Conservation (phyloP, 2,888 invertebrate species). For the Polydrusus pterygomalis region DNA sequence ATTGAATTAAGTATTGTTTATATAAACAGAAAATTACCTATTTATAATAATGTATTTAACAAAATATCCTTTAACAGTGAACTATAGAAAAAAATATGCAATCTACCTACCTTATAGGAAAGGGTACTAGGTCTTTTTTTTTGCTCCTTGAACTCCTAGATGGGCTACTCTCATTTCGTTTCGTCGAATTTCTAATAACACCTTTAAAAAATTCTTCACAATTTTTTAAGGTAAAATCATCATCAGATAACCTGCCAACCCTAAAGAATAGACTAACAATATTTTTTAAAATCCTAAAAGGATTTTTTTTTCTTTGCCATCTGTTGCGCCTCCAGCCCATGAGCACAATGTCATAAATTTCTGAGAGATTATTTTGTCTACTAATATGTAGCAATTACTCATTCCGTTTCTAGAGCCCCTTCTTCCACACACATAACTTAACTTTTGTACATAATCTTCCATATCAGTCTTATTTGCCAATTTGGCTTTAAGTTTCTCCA, state of each 20-base stretch:
- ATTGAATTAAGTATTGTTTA: no score
- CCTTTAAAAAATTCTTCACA: slow-evolving; percentile 56
- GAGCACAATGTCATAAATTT: slow-evolving; percentile 55
- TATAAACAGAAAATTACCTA: no score
- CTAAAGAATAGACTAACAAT: slow-evolving; percentile 50
- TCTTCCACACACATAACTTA: slow-evolving; percentile 47
- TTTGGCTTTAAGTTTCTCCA: slow-evolving; percentile 40
- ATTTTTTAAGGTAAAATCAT: slow-evolving; percentile 44
- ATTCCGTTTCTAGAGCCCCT: slow-evolving; percentile 32
- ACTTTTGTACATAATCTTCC: slow-evolving; percentile 33
- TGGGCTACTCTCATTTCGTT: not conserved
- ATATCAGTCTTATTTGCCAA: slow-evolving; percentile 31
- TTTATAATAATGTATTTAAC: no score
- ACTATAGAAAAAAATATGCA: not conserved
- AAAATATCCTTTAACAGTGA: no score
- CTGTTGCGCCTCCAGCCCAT: slow-evolving; percentile 54
- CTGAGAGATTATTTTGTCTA: slow-evolving; percentile 54
- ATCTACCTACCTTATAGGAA: not conserved
- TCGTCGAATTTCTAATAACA: slow-evolving; percentile 47
- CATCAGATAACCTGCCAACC: slow-evolving; percentile 38
- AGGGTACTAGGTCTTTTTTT: not conserved
- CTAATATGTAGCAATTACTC: slow-evolving; percentile 49
- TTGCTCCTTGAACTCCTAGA: not conserved
- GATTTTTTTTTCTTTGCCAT: slow-evolving; percentile 52
- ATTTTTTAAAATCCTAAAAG: slow-evolving; percentile 54